Evolutionary conservation across 2,113 vertebrate species (phyloP).

Genomic region (Scopus umbretta): DNA sequence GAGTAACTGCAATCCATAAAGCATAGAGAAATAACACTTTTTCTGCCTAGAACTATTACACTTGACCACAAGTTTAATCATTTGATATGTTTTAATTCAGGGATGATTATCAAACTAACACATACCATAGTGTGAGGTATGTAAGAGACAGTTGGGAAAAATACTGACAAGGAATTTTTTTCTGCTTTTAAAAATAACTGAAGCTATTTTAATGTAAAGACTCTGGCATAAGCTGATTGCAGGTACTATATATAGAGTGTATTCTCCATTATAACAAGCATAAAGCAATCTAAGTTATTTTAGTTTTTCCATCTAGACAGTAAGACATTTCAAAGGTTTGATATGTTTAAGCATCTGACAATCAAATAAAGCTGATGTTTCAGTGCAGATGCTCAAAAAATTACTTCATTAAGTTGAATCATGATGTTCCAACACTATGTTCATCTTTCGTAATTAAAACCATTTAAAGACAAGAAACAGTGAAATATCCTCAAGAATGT

Average conservation of each 20-base stretch:
- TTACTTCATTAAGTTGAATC: background rate
- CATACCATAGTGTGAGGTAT: background rate
- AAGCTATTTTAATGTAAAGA: background rate
- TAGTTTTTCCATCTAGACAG: background rate
- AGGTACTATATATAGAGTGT: background rate
- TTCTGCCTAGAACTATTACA: background rate
- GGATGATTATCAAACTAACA: background rate
- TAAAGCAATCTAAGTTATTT: background rate
- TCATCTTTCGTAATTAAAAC: background rate
- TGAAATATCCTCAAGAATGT: background rate
- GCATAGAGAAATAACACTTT: background rate
- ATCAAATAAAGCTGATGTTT: background rate
- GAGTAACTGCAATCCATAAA: background rate
- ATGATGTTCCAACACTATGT: background rate
- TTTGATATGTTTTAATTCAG: background rate
- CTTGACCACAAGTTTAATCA: background rate
- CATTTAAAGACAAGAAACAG: background rate
- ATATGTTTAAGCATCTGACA: background rate
- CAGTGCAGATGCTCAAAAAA: background rate
- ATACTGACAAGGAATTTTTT: background rate
- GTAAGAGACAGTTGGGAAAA: background rate
- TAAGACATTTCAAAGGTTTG: background rate
- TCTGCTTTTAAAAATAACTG: conserved; percentile 8
- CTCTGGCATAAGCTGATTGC: background rate
- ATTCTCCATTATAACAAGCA: background rate